Base-by-base conservation (phyloP, 2,113 vertebrate genomes). In the Menidia beryllina region DNA sequence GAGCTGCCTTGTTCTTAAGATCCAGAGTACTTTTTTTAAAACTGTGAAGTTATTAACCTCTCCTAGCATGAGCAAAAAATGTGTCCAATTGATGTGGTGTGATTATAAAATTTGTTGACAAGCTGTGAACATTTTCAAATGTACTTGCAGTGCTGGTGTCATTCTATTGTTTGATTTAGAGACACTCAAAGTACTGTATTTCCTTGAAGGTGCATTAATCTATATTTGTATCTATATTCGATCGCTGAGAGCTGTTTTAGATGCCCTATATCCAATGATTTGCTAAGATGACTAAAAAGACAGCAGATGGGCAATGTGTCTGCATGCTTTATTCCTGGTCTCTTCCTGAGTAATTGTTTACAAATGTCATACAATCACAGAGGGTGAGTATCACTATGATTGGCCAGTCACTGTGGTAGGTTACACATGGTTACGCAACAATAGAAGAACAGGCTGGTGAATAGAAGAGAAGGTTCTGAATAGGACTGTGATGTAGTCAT, bases 291-390 rank as follows among this genome's bases (percentile, higher is more conserved):
- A 66, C 27, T 66, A 41, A 57, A 61, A 51, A 70, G 55, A 59
- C 39, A 51, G 57, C 14, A 48, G 12, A 25, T 62, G 41, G 51
- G 59, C 64, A 64, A 55, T 74, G 48, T 51, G 69, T 55, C 30
- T 43, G 51, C 5, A 23, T 66, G 50, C 56, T 47, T 58, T 30
- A 43, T n/a, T 77, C 8, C 63, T 59, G 21, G 47, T 49, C 38
- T 51, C 52, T 25, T 54, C 55, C 78, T 71, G 69, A 76, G 48
- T 79, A 77, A 82, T 54, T 82, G 60, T 83, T 78, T 77, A 71
- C 45, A 66, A 60, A 78, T 80, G 71, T 82, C 73, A 70, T 39
- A 36, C 36, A 57, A 61, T 63, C 27, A 15, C 62, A 64, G 61
- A 52, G 69, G 23, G 15, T 59, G 72, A 39, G 47, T 69, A 66